A percentile compares a stretch with the other conserved stretches of the same genome.
phyloP scores from a whole-genome alignment of 2,797 vertebrate genomes.

The Dicrostonyx torquatus region DNA sequence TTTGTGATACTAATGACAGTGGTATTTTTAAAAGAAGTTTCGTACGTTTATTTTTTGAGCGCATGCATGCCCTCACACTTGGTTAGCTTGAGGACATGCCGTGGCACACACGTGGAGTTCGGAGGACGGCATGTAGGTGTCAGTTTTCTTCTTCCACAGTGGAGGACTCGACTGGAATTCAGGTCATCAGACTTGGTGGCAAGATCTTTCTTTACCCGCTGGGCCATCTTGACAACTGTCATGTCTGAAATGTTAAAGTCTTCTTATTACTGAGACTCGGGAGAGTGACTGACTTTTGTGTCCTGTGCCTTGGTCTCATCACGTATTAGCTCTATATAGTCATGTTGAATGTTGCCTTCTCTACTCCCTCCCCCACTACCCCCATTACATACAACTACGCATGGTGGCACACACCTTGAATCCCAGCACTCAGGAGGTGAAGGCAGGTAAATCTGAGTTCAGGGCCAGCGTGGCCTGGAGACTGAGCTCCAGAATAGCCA shows the following conservation, averaged over 20 bases:
- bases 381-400: not conserved
- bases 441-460: not conserved
- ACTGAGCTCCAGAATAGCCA: not conserved
- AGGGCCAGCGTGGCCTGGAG: not conserved
- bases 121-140: not conserved
- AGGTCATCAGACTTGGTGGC: too few species aligned
- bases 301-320: not conserved
- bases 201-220: not conserved
- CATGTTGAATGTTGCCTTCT: not conserved
- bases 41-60: not conserved
- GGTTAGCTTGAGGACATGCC: too few species aligned
- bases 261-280: not conserved
- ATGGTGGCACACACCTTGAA: not conserved
- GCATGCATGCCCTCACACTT: not conserved
- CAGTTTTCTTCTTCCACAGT: not conserved
- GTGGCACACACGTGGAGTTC: not conserved
- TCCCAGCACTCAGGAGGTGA: not conserved
- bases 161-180: not conserved
- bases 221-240: not conserved
- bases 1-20: not conserved
- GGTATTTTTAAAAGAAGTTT: not conserved
- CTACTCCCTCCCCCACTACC: not conserved
- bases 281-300: not conserved
- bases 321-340: not conserved
- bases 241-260: not conserved